Conservation (phyloP, 2,113 vertebrate genomes). For the Neogobius melanostomus region DNA sequence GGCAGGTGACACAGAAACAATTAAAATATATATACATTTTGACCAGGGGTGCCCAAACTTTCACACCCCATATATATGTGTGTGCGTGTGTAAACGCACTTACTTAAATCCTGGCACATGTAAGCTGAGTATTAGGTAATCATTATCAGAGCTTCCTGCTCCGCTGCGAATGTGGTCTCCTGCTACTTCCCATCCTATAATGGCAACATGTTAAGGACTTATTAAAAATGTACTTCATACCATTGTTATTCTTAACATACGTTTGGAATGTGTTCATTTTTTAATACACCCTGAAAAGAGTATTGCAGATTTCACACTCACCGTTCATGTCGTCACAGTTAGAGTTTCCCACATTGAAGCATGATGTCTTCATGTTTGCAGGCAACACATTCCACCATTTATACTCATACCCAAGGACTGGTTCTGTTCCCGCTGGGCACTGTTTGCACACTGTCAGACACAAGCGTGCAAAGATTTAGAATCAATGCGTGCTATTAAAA, state of each 20-base stretch:
- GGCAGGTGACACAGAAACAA: too few relatives aligned
- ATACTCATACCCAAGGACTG: conserved; percentile 89
- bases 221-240: background rate
- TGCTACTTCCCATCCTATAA: conserved; percentile 93
- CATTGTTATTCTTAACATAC: background rate
- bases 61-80: too few relatives aligned
- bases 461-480: background rate
- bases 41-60: too few relatives aligned
- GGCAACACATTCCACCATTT: conserved; percentile 98
- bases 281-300: background rate
- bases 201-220: background rate
- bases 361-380: conserved; percentile 94
- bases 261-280: background rate
- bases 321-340: conserved; percentile 97
- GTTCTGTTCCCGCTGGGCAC: conserved; percentile 93
- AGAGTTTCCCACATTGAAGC: conserved; percentile 94
- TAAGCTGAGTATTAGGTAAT: conserved; percentile 95
- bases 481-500: background rate
- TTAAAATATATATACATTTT: too few relatives aligned
- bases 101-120: conserved; percentile 94
- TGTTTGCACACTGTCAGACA: conserved; percentile 79
- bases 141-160: conserved; percentile 91
- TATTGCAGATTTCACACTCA: conserved; percentile 64
- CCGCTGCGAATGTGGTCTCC: conserved; percentile 93
- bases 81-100: conserved; percentile 50